Percentiles rank a stretch among this genome's conserved stretches.
Evolutionary conservation across 2,888 invertebrate genomes (phyloP).

Genomic region (Drosophila putrida): DNA sequence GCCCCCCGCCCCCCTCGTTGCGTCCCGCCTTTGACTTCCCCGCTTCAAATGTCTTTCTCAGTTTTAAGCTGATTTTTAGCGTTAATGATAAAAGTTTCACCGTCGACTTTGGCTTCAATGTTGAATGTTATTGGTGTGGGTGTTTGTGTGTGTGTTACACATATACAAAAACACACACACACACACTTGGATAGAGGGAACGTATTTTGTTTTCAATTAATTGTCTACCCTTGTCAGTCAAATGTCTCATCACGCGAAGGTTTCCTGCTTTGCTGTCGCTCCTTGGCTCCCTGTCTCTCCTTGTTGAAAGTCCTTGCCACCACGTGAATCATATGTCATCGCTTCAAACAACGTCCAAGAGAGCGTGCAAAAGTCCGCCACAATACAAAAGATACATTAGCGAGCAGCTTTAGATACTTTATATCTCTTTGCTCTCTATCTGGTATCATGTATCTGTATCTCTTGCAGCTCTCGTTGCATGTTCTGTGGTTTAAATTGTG

Average conservation of each 20-base stretch:
- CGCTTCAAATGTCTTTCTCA: conserved; percentile 39
- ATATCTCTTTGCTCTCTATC: neutral
- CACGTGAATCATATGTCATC: conserved; percentile 52
- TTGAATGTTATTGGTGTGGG: conserved; percentile 4
- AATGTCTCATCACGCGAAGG: conserved; percentile 54
- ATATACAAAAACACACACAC: neutral
- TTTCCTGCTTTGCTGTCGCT: neutral
- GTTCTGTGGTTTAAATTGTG: neutral
- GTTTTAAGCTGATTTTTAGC: conserved; percentile 73
- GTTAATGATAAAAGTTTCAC: conserved; percentile 73
- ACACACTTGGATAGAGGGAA: conserved; percentile 17
- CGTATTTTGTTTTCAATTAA: conserved; percentile 69
- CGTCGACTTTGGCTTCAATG: conserved; percentile 28
- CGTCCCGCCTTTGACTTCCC: no score
- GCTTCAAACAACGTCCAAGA: conserved; percentile 42
- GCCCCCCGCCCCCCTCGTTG: neutral
- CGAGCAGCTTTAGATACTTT: neutral
- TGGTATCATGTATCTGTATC: neutral
- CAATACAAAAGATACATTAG: conserved; percentile 16
- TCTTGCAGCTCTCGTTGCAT: neutral
- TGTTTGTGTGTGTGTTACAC: neutral
- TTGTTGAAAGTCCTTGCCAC: conserved; percentile 21
- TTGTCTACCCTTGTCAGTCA: conserved; percentile 76
- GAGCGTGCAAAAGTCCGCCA: conserved; percentile 36
- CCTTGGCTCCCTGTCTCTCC: no score